Evolutionary conservation across 2,797 vertebrate species (phyloP).

Genomic region (Phrynocephalus guinanensis): DNA sequence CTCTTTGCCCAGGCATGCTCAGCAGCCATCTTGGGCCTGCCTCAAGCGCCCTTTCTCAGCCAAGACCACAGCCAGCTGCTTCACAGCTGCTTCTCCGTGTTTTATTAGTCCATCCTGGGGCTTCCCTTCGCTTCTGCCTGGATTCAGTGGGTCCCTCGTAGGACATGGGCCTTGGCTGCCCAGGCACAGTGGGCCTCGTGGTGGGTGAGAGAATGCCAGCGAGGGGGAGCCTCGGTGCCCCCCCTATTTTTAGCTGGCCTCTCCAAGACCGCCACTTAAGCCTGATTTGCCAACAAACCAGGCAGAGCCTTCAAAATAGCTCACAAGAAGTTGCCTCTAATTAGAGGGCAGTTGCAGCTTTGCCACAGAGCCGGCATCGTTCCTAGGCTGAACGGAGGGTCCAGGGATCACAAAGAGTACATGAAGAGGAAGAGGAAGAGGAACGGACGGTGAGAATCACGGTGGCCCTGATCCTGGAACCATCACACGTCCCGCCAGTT

Average conservation of each 20-base stretch:
- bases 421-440: constrained; percentile 2
- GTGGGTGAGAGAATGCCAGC: constrained; percentile 13
- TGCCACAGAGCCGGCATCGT: constrained; percentile 47
- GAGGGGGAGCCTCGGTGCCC: constrained; percentile 43
- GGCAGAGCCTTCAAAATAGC: constrained; percentile 73
- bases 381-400: constrained; percentile 9
- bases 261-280: constrained; percentile 74
- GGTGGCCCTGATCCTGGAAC: not conserved
- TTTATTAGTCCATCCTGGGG: not conserved
- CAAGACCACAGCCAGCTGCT: rapidly evolving
- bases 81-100: not conserved
- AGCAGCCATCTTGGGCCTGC: not conserved
- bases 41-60: not conserved
- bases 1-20: not conserved
- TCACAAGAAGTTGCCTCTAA: constrained; percentile 75
- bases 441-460: not conserved
- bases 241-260: constrained; percentile 76
- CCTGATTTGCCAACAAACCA: constrained; percentile 78
- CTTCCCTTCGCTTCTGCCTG: not conserved
- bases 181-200: constrained; percentile 31
- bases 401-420: constrained; percentile 53
- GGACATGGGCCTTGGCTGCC: constrained; percentile 34
- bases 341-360: constrained; percentile 66
- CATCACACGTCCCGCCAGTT: no score
- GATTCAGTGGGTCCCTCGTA: not conserved